Evolutionary conservation across 2,888 invertebrate genomes (phyloP).

Genomic region (Ophraella communa): DNA sequence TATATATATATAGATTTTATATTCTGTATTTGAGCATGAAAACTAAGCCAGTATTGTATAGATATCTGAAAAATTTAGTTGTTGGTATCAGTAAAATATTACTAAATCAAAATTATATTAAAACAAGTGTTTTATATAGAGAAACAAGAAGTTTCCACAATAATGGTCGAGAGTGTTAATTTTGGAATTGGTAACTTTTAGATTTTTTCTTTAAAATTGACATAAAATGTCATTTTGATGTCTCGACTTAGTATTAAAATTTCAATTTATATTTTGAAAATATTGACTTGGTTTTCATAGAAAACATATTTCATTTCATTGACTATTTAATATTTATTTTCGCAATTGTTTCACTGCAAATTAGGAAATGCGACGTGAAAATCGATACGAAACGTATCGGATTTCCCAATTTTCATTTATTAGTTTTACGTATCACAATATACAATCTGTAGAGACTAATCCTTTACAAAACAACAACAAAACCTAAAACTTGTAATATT

Average conservation of each 20-base stretch:
- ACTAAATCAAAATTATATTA: not conserved
- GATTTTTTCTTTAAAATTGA: not conserved
- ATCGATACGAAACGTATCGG: not conserved
- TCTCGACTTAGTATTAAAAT: not conserved
- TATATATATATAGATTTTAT: constrained; percentile 17
- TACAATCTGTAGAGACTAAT: constrained; percentile 19
- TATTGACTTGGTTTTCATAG: constrained; percentile 6
- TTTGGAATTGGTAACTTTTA: too few relatives aligned
- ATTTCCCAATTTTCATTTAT: constrained; percentile 18
- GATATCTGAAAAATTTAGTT: not conserved
- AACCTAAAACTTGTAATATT: not conserved
- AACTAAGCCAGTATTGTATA: not conserved
- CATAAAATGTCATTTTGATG: not conserved
- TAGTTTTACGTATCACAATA: constrained; percentile 12
- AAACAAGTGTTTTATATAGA: not conserved
- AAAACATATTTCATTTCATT: constrained; percentile 10
- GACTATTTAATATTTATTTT: constrained; percentile 22
- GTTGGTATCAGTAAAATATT: not conserved
- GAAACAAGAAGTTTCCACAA: too few relatives aligned
- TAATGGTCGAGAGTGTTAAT: too few relatives aligned
- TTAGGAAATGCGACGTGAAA: constrained; percentile 8
- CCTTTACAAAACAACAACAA: not conserved
- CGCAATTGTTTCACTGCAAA: constrained; percentile 21
- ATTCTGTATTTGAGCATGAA: not conserved
- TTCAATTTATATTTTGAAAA: not conserved